Conservation (phyloP, 2,113 vertebrate genomes). For the Brachyhypopomus occidentalis region DNA sequence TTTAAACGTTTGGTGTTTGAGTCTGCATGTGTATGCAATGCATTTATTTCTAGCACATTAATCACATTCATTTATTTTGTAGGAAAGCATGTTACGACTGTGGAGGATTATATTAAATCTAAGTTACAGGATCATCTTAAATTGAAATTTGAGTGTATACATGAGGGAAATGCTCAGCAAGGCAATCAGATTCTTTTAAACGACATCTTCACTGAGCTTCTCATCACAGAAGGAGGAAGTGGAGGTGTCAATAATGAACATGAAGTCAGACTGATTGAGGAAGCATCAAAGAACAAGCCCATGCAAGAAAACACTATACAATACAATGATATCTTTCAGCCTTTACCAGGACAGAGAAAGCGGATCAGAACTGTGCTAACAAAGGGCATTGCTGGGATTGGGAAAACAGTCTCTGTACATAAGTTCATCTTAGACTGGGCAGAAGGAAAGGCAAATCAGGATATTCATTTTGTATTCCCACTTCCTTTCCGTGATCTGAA, state of each 20-base stretch:
- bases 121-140: conserved; percentile 20
- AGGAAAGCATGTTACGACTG: background rate
- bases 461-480: conserved; percentile 28
- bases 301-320: conserved; percentile 16
- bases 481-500: conserved; percentile 47
- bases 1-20: background rate
- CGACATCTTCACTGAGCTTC: conserved; percentile 32
- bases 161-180: conserved; percentile 27
- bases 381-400: conserved; percentile 40
- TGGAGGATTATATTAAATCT: conserved; percentile 20
- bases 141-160: conserved; percentile 19
- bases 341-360: conserved; percentile 28
- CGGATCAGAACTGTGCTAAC: conserved; percentile 30
- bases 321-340: conserved; percentile 27
- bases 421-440: conserved; percentile 46
- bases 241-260: conserved; percentile 36
- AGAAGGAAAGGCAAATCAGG: conserved; percentile 33
- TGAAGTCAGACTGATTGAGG: conserved; percentile 35
- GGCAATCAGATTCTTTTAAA: conserved; percentile 23
- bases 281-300: conserved; percentile 13
- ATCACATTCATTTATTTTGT: background rate
- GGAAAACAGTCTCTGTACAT: conserved; percentile 40
- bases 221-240: conserved; percentile 22
- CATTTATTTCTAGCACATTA: too few relatives aligned
- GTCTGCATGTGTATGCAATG: too few relatives aligned